phyloP scores from a whole-genome alignment of 2,888 invertebrate species.

The Drosophila emarginata region DNA sequence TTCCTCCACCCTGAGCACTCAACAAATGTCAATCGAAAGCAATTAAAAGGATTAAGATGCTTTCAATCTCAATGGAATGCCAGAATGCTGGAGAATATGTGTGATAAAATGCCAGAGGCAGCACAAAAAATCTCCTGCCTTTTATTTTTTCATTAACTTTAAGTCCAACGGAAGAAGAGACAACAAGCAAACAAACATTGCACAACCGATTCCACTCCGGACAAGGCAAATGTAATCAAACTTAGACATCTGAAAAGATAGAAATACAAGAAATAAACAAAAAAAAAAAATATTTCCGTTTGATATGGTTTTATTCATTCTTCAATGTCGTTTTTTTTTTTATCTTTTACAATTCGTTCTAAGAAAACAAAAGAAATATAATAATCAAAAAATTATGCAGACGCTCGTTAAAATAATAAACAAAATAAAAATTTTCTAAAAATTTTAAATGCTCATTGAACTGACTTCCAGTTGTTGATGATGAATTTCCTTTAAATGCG shows the following conservation, averaged over 20 bases:
- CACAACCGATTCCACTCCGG: background rate
- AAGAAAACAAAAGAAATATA: constrained; percentile 49
- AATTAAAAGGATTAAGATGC: constrained; percentile 34
- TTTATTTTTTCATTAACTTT: background rate
- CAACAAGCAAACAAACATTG: background rate
- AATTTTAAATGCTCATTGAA: constrained; percentile 59
- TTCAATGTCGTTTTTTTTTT: constrained; percentile 24
- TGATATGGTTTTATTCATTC: constrained; percentile 61
- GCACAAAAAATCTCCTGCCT: background rate
- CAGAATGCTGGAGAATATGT: background rate
- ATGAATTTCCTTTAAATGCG: constrained; percentile 57
- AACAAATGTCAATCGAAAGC: constrained; percentile 35
- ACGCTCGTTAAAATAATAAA: constrained; percentile 27
- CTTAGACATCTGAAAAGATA: background rate
- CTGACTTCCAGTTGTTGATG: constrained; percentile 37
- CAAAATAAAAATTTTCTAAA: constrained; percentile 17
- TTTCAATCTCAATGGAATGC: constrained; percentile 4
- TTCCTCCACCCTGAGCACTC: constrained; percentile 14
- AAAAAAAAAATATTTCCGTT: constrained; percentile 26
- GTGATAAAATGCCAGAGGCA: background rate
- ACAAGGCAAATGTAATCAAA: background rate
- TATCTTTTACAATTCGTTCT: constrained; percentile 60
- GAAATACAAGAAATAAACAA: no score
- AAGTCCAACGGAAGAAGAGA: background rate
- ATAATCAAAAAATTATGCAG: constrained; percentile 34